A percentile compares a stretch with the other conserved stretches of the same genome.
phyloP scores from a whole-genome alignment of 2,888 invertebrate species.

The Agonopterix subpropinquella region DNA sequence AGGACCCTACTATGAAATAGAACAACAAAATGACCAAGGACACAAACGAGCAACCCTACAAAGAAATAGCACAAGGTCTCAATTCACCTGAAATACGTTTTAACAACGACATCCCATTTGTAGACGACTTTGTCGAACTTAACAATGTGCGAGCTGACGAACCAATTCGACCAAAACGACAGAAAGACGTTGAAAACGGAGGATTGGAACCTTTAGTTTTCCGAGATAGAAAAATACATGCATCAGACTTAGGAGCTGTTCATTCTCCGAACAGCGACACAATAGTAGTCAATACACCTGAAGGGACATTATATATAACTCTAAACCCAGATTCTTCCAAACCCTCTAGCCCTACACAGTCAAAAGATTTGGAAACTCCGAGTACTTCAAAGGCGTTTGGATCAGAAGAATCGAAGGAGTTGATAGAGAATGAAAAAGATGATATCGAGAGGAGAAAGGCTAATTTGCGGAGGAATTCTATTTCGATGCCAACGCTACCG shows the following conservation, averaged over 20 bases:
- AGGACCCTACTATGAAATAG: constrained; percentile 52
- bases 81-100: constrained; percentile 49
- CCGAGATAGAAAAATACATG: constrained; percentile 34
- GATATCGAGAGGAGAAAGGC: constrained; percentile 38
- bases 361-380: constrained; percentile 37
- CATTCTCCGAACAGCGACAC: constrained; percentile 59
- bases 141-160: constrained; percentile 19
- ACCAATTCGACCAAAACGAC: constrained; percentile 33
- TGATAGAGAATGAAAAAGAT: constrained; percentile 44
- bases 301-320: constrained; percentile 65
- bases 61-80: constrained; percentile 48
- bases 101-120: constrained; percentile 27
- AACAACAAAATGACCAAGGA: constrained; percentile 36
- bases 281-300: constrained; percentile 64
- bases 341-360: constrained; percentile 32
- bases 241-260: constrained; percentile 50
- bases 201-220: constrained; percentile 12
- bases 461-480: constrained; percentile 79
- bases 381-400: constrained; percentile 44
- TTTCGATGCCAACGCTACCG: constrained; percentile 84
- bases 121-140: constrained; percentile 30
- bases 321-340: constrained; percentile 51
- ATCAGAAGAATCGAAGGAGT: constrained; percentile 39
- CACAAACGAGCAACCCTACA: constrained; percentile 19
- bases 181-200: constrained; percentile 27